Percentiles rank a stretch among this genome's conserved stretches.
phyloP scores from a whole-genome alignment of 2,888 invertebrate genomes.

The Caenorhabditis wallacei region DNA sequence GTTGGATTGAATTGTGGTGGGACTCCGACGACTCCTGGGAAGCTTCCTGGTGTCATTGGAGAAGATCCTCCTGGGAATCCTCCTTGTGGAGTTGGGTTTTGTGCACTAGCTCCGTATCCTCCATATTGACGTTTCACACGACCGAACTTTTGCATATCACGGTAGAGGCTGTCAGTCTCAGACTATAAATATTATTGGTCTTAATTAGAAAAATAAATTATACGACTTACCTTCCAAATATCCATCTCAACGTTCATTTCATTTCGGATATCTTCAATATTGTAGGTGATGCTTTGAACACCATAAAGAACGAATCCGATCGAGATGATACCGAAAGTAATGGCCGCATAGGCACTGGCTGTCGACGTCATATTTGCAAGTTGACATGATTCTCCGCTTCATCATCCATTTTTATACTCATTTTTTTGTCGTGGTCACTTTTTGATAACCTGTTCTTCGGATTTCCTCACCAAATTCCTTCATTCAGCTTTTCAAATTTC shows the following conservation, averaged over 20 bases:
- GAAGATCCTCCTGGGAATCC: conserved; percentile 46
- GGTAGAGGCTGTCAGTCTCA: conserved; percentile 68
- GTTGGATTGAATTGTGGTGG: conserved; percentile 66
- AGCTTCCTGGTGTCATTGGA: conserved; percentile 49
- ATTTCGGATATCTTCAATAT: conserved; percentile 72
- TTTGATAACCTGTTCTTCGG: conserved; percentile 42
- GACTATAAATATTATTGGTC: conserved; percentile 39
- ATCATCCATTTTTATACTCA: conserved; percentile 17
- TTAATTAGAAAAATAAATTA: neutral
- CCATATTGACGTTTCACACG: conserved; percentile 76
- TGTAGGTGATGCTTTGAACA: conserved; percentile 67
- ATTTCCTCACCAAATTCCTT: conserved; percentile 32
- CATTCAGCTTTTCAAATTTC: conserved; percentile 12
- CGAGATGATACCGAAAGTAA: conserved; percentile 66
- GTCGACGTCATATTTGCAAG: conserved; percentile 53
- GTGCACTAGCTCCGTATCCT: conserved; percentile 71
- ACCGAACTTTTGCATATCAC: conserved; percentile 70
- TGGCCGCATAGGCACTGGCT: conserved; percentile 67
- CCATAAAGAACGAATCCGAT: conserved; percentile 66
- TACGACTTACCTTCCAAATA: conserved; percentile 69
- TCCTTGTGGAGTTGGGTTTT: conserved; percentile 56
- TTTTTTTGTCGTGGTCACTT: neutral
- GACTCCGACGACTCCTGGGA: conserved; percentile 68
- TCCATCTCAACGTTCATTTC: conserved; percentile 75
- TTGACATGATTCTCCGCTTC: conserved; percentile 1